Evolutionary conservation across 2,888 invertebrate genomes (phyloP).

Genomic region (Agrotis puta): DNA sequence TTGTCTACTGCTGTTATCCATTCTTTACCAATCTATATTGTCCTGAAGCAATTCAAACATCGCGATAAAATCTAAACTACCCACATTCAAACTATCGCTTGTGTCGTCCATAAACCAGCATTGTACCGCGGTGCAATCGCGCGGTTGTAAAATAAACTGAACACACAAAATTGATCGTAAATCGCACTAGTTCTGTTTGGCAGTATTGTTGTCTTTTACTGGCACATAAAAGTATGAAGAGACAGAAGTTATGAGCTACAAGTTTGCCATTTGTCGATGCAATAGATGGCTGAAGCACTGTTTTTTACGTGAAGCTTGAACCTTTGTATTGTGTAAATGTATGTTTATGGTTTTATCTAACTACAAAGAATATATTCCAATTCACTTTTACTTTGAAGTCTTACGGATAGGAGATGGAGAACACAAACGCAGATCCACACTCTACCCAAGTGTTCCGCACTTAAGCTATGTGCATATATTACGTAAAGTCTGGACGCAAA

Average conservation of each 20-base stretch:
- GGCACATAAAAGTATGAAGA: background rate
- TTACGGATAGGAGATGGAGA: background rate
- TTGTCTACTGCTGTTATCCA: background rate
- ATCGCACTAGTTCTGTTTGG: background rate
- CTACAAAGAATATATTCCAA: too few relatives aligned
- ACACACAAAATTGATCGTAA: slow-evolving; percentile 13
- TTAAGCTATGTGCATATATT: too few relatives aligned
- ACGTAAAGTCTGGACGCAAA: too few relatives aligned
- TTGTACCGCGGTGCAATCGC: slow-evolving; percentile 25
- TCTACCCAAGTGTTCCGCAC: too few relatives aligned
- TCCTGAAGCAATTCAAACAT: background rate
- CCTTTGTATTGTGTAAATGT: too few relatives aligned
- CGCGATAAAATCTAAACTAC: slow-evolving; percentile 36
- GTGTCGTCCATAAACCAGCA: slow-evolving; percentile 30
- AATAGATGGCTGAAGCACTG: background rate
- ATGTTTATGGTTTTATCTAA: too few relatives aligned
- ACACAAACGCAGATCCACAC: background rate
- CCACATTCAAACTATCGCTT: slow-evolving; percentile 35
- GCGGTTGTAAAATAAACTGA: slow-evolving; percentile 27
- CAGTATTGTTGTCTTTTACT: slow-evolving; percentile 10
- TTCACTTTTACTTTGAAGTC: background rate
- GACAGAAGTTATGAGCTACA: background rate
- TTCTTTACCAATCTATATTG: background rate
- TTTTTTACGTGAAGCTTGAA: too few relatives aligned
- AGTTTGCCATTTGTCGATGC: background rate